Base-by-base conservation (phyloP, 2,113 vertebrate genomes). In the Anguilla rostrata region DNA sequence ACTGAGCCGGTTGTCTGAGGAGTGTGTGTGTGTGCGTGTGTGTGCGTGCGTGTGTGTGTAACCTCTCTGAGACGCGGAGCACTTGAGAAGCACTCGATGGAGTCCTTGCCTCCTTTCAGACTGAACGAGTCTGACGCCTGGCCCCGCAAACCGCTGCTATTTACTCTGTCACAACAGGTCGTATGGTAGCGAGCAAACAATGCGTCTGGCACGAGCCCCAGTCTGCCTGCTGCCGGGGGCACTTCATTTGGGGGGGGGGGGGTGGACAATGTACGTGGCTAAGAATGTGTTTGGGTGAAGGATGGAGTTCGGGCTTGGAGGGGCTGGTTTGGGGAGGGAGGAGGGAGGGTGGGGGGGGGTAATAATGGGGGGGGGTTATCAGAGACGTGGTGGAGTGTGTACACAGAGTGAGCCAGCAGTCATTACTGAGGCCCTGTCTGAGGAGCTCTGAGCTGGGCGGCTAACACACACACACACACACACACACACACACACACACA, bases 401-500 rank as follows among this genome's bases (percentile, higher is more conserved):
- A 90, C 88, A 86, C 83, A 86, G 85, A 86, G 79, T 78, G 83
- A 84, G 87, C 86, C 46, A 81, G 89, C 87, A 89, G 88, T 79
- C 81, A 78, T 83, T 84, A 92, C 86, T 87, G 90, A 87, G 85
- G 87, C 90, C 86, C 43, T 46, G 85, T 80, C 18, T 81, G 90
- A 93, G 85, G 91, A 89, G 34, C 90, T 90, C 91, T 86, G 6
- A 86, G 93, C 90, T 85, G 88, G 49, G 84, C 53, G 86, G 90
- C 88, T 88, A 83, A 88, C 12, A 5, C 84, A 84, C 86, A 82
- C 78, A 66, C 49, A 82, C 57, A 53, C 20, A 43, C 46, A 22
- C 40, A 5, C 11, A 2, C 5, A 20, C n/a, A n/a, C 40, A 26
- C 43, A 53, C 43, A 53, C 57, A 60, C 18, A 60, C 14, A 60